phyloP scores from a whole-genome alignment of 2,888 invertebrate genomes.

The Limenitis camilla region DNA sequence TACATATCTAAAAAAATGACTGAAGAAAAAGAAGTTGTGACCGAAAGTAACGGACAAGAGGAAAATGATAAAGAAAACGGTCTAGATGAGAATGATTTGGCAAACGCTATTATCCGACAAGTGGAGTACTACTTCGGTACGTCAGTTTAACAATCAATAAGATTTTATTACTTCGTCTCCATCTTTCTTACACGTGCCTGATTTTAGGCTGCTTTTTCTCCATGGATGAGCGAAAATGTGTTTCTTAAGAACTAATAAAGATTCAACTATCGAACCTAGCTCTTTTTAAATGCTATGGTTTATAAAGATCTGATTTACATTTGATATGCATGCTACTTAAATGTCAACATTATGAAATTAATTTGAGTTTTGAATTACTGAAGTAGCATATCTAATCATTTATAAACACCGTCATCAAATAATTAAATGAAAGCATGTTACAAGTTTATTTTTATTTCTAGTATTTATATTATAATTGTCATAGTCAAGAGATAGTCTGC shows the following conservation, averaged over 20 bases:
- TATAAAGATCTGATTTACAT: too few species aligned
- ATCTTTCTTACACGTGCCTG: background rate
- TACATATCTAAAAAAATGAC: slow-evolving; percentile 38
- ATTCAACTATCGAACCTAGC: too few species aligned
- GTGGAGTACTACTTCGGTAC: slow-evolving; percentile 78
- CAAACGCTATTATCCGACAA: slow-evolving; percentile 79
- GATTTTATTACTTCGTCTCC: background rate
- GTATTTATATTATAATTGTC: too few species aligned
- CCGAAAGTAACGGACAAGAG: slow-evolving; percentile 39
- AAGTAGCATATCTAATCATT: too few species aligned
- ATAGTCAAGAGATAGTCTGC: too few species aligned
- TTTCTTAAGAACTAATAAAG: background rate
- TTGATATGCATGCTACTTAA: too few species aligned
- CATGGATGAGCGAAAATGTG: background rate
- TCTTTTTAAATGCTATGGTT: too few species aligned
- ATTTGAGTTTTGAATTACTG: too few species aligned
- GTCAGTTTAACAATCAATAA: slow-evolving; percentile 23
- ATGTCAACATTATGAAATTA: too few species aligned
- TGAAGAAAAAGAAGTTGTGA: slow-evolving; percentile 49
- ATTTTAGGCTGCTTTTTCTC: background rate
- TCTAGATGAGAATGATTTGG: slow-evolving; percentile 54
- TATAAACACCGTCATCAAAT: too few species aligned
- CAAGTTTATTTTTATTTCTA: too few species aligned
- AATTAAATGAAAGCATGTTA: too few species aligned
- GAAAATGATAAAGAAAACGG: slow-evolving; percentile 25